Conservation (phyloP, 2,797 vertebrate genomes). For the Onychomys leucogaster region DNA sequence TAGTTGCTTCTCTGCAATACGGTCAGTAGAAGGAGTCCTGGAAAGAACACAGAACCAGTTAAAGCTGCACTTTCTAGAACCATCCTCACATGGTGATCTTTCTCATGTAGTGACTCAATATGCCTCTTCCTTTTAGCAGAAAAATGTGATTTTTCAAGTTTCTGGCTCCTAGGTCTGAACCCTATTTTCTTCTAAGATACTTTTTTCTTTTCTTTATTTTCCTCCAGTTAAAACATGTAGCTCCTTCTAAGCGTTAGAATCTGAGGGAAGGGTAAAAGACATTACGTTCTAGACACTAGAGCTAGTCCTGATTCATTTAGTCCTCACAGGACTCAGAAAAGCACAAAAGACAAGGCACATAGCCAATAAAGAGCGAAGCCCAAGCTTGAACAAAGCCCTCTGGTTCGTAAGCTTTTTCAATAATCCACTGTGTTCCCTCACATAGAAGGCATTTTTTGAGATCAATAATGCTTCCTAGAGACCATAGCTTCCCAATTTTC, state of each 20-base stretch:
- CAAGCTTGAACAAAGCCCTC: background rate
- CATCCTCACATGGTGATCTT: background rate
- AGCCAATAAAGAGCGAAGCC: background rate
- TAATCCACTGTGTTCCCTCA: background rate
- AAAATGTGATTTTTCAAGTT: background rate
- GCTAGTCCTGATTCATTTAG: too few relatives aligned
- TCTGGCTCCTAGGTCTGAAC: too few relatives aligned
- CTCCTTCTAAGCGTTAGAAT: too few relatives aligned
- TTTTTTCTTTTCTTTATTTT: too few relatives aligned
- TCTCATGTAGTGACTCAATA: constrained; percentile 1
- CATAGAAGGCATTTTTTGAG: background rate
- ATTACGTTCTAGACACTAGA: too few relatives aligned
- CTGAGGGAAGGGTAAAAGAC: too few relatives aligned
- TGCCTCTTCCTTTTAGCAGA: constrained; percentile 32
- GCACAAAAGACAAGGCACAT: too few relatives aligned
- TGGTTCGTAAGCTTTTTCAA: background rate
- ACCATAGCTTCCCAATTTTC: constrained; percentile 18
- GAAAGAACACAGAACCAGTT: background rate
- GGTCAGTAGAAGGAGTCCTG: constrained; percentile 9
- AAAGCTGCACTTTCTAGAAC: background rate
- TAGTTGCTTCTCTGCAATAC: constrained; percentile 8
- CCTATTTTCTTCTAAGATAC: too few relatives aligned
- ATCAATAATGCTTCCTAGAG: background rate
- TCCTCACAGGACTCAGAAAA: too few relatives aligned
- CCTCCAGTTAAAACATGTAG: too few relatives aligned